Evolutionary conservation across 2,797 vertebrate genomes (phyloP).

Genomic region (Crocidura indochinensis): DNA sequence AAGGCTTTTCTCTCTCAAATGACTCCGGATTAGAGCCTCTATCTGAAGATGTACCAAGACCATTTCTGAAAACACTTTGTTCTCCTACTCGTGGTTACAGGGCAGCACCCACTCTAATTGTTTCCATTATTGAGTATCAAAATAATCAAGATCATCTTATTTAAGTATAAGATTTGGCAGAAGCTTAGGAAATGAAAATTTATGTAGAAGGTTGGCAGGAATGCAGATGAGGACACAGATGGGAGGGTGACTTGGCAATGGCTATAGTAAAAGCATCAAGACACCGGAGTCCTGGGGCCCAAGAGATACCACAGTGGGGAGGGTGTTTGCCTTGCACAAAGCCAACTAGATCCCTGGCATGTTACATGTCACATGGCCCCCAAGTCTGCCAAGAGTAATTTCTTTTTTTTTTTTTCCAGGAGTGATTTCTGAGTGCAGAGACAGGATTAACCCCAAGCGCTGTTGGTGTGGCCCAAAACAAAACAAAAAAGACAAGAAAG

Average conservation of each 20-base stretch:
- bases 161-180: not conserved
- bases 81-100: not conserved
- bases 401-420: too few species aligned
- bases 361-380: too few species aligned
- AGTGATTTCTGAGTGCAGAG: too few species aligned
- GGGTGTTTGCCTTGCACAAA: too few species aligned
- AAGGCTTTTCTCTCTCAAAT: not conserved
- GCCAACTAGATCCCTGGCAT: too few species aligned
- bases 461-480: too few species aligned
- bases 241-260: not conserved
- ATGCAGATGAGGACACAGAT: not conserved
- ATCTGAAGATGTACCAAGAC: not conserved
- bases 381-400: too few species aligned
- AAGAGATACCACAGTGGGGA: too few species aligned
- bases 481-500: too few species aligned
- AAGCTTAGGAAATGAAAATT: slow-evolving; percentile 4
- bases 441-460: too few species aligned
- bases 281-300: not conserved
- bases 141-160: not conserved
- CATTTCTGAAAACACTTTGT: not conserved
- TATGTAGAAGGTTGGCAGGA: slow-evolving; percentile 29
- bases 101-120: not conserved
- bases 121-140: not conserved
- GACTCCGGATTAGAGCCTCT: not conserved
- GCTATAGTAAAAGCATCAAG: not conserved